A percentile compares a stretch with the other conserved stretches of the same genome.
These are phyloP conservation scores for Eudemis profundana DNA, from an alignment of 2,888 invertebrate genomes.

Conservation along the genomic window DNA sequence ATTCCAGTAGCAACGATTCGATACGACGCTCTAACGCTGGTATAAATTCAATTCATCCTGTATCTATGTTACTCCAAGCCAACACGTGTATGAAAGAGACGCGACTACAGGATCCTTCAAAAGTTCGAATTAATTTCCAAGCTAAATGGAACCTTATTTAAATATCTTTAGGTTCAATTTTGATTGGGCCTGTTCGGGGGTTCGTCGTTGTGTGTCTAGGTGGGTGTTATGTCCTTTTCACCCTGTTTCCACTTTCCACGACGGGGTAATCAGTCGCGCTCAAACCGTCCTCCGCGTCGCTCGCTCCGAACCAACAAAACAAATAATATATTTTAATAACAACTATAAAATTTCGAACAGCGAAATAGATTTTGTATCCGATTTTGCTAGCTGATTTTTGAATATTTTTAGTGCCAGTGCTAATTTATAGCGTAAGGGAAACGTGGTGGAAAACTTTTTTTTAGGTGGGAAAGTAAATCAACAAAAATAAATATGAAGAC, in stretches of 20 bases:
- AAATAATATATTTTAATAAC: slow-evolving; percentile 49
- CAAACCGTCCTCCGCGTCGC: slow-evolving; percentile 76
- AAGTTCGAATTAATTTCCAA: slow-evolving; percentile 55
- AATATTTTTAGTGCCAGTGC: slow-evolving; percentile 18
- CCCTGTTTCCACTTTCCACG: slow-evolving; percentile 74
- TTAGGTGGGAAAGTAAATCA: slow-evolving; percentile 53
- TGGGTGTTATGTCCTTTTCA: slow-evolving; percentile 75
- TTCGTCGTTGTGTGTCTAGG: slow-evolving; percentile 57
- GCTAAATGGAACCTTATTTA: slow-evolving; percentile 47
- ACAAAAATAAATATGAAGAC: slow-evolving; percentile 89
- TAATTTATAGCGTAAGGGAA: slow-evolving; percentile 28
- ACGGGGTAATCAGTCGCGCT: slow-evolving; percentile 79
- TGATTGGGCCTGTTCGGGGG: slow-evolving; percentile 45
- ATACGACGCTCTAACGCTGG: slow-evolving; percentile 60
- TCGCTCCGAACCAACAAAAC: slow-evolving; percentile 60
- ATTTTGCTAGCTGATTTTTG: slow-evolving; percentile 24
- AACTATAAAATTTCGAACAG: slow-evolving; percentile 53
- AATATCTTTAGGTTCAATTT: slow-evolving; percentile 49
- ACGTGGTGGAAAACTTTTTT: slow-evolving; percentile 45
- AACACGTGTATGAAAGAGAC: slow-evolving; percentile 74
- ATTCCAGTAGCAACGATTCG: slow-evolving; percentile 58
- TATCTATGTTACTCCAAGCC: slow-evolving; percentile 79
- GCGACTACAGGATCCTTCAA: slow-evolving; percentile 72
- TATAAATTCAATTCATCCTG: slow-evolving; percentile 81
- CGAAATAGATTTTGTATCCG: slow-evolving; percentile 46